These are phyloP conservation scores for Callosobruchus maculatus DNA, from an alignment of 2,888 invertebrate genomes.

Conservation along the genomic window DNA sequence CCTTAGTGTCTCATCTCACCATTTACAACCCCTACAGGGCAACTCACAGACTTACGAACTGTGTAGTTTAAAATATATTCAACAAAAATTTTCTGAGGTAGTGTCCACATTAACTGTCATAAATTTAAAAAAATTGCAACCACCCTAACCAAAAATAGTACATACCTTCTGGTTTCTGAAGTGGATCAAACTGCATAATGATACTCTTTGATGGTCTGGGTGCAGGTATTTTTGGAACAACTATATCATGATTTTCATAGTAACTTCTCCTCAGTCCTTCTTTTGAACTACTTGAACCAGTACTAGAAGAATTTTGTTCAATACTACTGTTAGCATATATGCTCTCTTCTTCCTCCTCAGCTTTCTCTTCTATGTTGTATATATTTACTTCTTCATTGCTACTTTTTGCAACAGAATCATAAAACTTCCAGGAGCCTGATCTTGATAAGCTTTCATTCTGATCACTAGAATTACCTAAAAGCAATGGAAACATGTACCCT, in stretches of 20 bases:
- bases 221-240: conserved; percentile 35
- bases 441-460: conserved; percentile 40
- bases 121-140: too few relatives aligned
- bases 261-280: conserved; percentile 41
- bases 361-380: conserved; percentile 14
- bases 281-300: conserved; percentile 3
- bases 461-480: conserved; percentile 20
- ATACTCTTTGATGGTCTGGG: conserved; percentile 54
- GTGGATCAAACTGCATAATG: conserved; percentile 72
- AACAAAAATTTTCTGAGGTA: too few relatives aligned
- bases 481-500: neutral
- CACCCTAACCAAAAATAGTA: neutral
- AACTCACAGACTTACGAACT: too few relatives aligned
- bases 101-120: too few relatives aligned
- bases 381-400: conserved; percentile 19
- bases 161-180: conserved; percentile 26
- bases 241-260: conserved; percentile 49
- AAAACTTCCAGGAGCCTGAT: conserved; percentile 55
- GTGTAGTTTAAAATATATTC: too few relatives aligned
- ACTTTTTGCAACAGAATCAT: conserved; percentile 43
- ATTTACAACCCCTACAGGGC: too few relatives aligned
- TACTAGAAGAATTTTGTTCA: conserved; percentile 4
- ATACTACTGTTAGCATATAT: neutral
- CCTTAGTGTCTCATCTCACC: too few relatives aligned
- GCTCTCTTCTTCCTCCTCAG: conserved; percentile 16